Evolutionary conservation across 2,113 vertebrate genomes (phyloP).

Genomic region (Bubo scandiacus): DNA sequence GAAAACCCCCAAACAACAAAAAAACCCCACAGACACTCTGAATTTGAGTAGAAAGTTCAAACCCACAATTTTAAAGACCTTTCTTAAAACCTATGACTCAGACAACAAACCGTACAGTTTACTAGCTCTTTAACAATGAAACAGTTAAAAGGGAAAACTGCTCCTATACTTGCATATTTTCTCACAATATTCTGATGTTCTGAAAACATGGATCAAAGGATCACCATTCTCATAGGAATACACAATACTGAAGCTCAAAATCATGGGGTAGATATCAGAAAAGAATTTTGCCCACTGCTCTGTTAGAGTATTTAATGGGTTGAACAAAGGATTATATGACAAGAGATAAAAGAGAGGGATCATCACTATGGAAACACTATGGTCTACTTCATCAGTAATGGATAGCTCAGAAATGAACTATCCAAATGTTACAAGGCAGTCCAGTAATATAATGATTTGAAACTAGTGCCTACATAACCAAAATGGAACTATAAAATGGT

Average conservation of each 20-base stretch:
- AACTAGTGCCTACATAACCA: conserved; percentile 12
- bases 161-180: background rate
- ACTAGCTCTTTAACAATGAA: background rate
- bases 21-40: no score
- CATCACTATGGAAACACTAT: conserved; percentile 57
- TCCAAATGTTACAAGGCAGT: conserved; percentile 31
- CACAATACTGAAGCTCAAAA: background rate
- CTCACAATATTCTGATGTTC: background rate
- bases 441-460: conserved; percentile 9
- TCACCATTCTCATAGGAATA: background rate
- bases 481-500: conserved; percentile 18
- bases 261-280: background rate
- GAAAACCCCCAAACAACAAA: background rate
- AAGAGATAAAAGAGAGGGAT: conserved; percentile 30
- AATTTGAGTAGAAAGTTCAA: background rate
- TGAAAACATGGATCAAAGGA: background rate
- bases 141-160: background rate
- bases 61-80: background rate
- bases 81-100: background rate
- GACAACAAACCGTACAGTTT: background rate
- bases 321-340: conserved; percentile 10
- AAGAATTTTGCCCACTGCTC: background rate
- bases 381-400: background rate
- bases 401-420: conserved; percentile 24
- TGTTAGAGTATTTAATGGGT: background rate